These are phyloP conservation scores for Grallaria varia DNA, from an alignment of 2,113 vertebrate genomes.

Conservation along the genomic window DNA sequence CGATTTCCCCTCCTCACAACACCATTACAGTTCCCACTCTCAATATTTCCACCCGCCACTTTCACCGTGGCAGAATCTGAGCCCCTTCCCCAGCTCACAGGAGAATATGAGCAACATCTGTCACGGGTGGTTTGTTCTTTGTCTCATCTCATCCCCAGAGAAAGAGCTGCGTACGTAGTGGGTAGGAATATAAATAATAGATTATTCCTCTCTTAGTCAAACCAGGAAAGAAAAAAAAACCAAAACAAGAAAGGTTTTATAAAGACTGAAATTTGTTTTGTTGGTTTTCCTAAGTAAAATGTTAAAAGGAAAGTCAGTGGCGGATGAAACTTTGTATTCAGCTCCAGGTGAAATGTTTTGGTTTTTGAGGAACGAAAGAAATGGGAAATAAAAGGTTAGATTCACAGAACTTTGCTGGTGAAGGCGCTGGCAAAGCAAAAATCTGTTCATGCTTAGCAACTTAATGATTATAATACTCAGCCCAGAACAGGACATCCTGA, in stretches of 20 bases:
- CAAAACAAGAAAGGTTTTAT: background rate
- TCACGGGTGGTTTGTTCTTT: background rate
- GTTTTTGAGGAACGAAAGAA: background rate
- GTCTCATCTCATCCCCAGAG: conserved; percentile 3
- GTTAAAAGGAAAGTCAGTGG: background rate
- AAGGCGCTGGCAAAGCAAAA: background rate
- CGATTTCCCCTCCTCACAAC: background rate
- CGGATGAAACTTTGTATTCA: background rate
- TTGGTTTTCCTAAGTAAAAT: background rate
- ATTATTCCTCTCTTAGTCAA: conserved; percentile 23
- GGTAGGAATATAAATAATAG: conserved; percentile 36
- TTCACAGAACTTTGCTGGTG: background rate
- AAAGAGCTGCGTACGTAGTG: background rate
- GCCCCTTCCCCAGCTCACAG: background rate
- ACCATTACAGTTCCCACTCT: background rate
- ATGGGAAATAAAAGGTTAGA: background rate
- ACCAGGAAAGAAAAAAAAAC: background rate
- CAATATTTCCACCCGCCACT: background rate
- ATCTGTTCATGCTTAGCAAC: background rate
- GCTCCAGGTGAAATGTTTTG: background rate
- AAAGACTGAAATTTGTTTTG: background rate
- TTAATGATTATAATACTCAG: background rate
- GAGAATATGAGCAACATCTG: conserved; percentile 26
- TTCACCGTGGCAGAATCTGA: background rate
- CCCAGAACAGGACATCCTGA: background rate